Evolutionary conservation across 1,140 invertebrate genomes (phyloP), one percentile per base, ranked within the genome.

Genomic region (Ceratina calcarata): DNA sequence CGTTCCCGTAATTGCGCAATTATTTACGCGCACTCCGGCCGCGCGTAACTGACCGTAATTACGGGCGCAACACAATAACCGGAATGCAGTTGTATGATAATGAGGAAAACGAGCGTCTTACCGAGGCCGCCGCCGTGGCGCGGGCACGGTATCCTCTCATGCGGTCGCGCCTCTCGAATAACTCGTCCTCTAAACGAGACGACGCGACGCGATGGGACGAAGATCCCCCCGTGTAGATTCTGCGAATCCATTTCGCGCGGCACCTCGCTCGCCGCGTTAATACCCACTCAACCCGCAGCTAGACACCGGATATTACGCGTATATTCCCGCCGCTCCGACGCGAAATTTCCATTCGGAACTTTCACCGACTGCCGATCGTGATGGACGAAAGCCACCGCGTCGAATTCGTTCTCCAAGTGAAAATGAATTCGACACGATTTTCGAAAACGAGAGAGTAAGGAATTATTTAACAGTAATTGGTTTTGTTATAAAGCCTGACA

Each of bases 21-120:
- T 66, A 79, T 79, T 73, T 73, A 79, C 71, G 55, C 55, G 45
- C 51, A 20, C 32, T 18, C 37, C 15, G 20, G 32, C 37, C 32
- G 62, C 77, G 70, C 37, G 78, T 66, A 73, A 79, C 78, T 73
- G 78, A 65, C 78, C 70, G 78, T 79, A 79, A 79, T 79, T 79
- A 79, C 71, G 37, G 55, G 49, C 37, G 10, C 16, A 79, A 53
- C 71, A 79, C 71, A 79, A 79, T 73, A 73, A 79, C 78, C 78
- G 71, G 70, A 74, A 73, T 79, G 70, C n/a, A 74, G 71, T 73
- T 79, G 78, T 79, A 73, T 51, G 78, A 74, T 79, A 79, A 79
- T 79, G 78, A 79, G 51, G 80, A 53, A 67, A 82, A 74, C 67
- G 69, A 64, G 74, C 78, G 73, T 80, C 69, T 62, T 77, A 67